phyloP scores from a whole-genome alignment of 2,888 invertebrate species.

The Leptogaster cylindrica region DNA sequence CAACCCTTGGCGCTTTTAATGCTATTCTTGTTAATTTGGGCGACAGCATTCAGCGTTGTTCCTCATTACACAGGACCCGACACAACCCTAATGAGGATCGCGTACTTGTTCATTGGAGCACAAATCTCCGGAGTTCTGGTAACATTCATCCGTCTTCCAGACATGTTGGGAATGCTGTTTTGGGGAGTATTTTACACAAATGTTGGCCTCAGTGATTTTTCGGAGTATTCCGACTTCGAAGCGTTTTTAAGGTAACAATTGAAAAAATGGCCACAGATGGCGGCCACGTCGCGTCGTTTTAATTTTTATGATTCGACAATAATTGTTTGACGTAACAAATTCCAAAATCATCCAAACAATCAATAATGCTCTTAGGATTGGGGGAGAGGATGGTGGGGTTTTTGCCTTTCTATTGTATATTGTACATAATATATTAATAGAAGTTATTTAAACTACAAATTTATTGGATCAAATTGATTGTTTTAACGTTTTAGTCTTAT shows the following conservation, averaged over 20 bases:
- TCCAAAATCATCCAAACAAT: too few species aligned
- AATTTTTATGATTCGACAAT: conserved; percentile 19
- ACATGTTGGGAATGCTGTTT: conserved; percentile 70
- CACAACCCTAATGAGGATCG: conserved; percentile 58
- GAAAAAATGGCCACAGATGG: background rate
- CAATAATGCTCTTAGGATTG: too few species aligned
- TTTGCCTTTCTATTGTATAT: too few species aligned
- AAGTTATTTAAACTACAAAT: too few species aligned
- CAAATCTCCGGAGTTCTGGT: conserved; percentile 58
- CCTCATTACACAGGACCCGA: conserved; percentile 55
- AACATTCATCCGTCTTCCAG: conserved; percentile 60
- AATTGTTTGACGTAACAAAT: too few species aligned
- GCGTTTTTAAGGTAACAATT: conserved; percentile 62
- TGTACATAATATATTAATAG: too few species aligned
- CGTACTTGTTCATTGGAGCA: conserved; percentile 59
- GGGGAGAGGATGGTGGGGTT: too few species aligned
- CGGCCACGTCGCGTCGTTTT: background rate
- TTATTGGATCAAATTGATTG: too few species aligned
- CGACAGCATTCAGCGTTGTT: conserved; percentile 57
- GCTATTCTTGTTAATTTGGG: conserved; percentile 60
- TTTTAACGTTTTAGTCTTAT: too few species aligned
- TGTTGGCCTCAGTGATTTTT: conserved; percentile 63
- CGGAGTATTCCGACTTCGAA: conserved; percentile 62
- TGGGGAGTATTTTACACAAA: conserved; percentile 66
- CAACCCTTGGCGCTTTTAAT: conserved; percentile 58